Conservation (phyloP, 2,888 invertebrate genomes). For the Embidobia sp. region DNA sequence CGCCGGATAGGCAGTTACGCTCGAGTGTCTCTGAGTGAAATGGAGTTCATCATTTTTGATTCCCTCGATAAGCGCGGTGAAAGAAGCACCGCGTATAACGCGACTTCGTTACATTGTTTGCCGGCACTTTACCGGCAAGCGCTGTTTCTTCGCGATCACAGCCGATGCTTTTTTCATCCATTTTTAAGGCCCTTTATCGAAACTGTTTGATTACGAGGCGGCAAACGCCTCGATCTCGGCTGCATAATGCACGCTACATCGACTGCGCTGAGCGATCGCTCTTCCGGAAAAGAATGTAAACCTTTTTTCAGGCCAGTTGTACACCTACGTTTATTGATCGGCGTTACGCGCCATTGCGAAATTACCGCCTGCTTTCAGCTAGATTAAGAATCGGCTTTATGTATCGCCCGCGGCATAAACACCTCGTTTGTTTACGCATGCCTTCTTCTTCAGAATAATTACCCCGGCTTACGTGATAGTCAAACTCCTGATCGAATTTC, state of each 20-base stretch:
- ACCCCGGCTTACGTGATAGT: slow-evolving; percentile 52
- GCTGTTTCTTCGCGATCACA: neutral
- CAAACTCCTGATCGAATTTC: slow-evolving; percentile 23
- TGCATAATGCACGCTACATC: slow-evolving; percentile 12
- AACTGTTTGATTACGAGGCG: slow-evolving; percentile 25
- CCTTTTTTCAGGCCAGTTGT: slow-evolving; percentile 57
- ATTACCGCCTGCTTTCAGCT: slow-evolving; percentile 75
- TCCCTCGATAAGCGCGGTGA: slow-evolving; percentile 49
- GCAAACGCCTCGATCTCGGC: slow-evolving; percentile 11
- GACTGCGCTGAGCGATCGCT: slow-evolving; percentile 50
- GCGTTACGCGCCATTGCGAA: slow-evolving; percentile 71
- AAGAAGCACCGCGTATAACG: too few relatives aligned
- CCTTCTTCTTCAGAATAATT: slow-evolving; percentile 68
- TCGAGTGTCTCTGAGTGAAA: slow-evolving; percentile 60
- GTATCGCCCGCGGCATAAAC: slow-evolving; percentile 64
- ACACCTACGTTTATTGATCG: slow-evolving; percentile 68
- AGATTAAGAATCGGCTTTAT: slow-evolving; percentile 77
- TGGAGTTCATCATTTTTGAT: slow-evolving; percentile 64
- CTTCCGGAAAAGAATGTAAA: slow-evolving; percentile 59
- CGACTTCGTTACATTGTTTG: slow-evolving; percentile 41
- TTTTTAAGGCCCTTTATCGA: neutral
- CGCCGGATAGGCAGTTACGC: slow-evolving; percentile 69
- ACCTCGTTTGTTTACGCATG: slow-evolving; percentile 70
- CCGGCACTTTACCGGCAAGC: slow-evolving; percentile 3
- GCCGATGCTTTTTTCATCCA: too few relatives aligned